Evolutionary conservation across 2,888 invertebrate species (phyloP), one percentile per base, ranked within the genome.

Genomic region (Polymixis lichenea): DNA sequence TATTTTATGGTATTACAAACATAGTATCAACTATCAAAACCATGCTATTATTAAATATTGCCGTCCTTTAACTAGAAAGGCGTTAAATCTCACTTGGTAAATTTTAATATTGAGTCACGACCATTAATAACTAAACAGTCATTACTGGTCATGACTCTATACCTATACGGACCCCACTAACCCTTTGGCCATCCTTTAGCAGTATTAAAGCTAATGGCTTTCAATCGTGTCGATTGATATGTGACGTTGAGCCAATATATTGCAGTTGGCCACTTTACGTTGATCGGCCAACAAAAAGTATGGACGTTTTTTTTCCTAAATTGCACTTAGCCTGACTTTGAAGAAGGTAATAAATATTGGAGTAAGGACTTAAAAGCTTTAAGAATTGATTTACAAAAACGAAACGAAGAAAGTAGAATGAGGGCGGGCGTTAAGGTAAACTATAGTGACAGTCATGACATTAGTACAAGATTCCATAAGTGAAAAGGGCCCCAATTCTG

Each of bases 171-270:
- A 72, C 46, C 78, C 77, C 60, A 55, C n/a, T 71, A 25, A 17
- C 46, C 15, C 43, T 65, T 75, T 11, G 43, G 28, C 43, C n/a
- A 56, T 61, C 32, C 49, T 25, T 66, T 19, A 15, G 19, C 15
- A 61, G 19, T 77, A 75, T 82, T 46, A 58, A 68, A 56, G 65
- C 82, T 85, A 85, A 82, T 84, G 77, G 82, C 13, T 60, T 66
- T 72, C 68, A 60, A 70, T 75, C 56, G 53, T 38, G 32, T 67
- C 75, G 75, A 82, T 74, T 84, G 77, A 77, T 77, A 84, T 62
- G 68, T 82, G 82, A 69, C 60, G 64, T 66, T 60, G 25, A 46
- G 62, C 43, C 72, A 83, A 81, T 85, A 75, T 61, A 78, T 69
- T 70, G 71, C 60, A 80, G 8, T 25, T 58, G 67, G 46, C 55